Base-by-base conservation (phyloP, 2,113 vertebrate species). In the Eulacestoma nigropectus region DNA sequence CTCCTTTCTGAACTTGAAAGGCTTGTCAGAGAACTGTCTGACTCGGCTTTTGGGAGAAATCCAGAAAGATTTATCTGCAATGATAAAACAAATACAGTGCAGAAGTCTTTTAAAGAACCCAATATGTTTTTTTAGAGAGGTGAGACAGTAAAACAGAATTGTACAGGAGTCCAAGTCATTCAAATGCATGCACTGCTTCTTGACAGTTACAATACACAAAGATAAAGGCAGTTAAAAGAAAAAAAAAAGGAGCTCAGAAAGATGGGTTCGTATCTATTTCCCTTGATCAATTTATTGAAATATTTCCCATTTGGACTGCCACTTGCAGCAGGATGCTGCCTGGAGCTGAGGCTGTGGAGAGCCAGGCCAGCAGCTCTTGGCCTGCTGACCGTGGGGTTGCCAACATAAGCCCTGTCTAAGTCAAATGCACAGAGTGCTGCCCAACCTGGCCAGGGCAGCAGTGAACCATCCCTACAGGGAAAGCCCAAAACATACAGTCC, bases 21-120 rank as follows among this genome's bases (percentile, higher is more conserved):
- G 95, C 98, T 99, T 65, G 98, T 99, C 30, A 98, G 96, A 72
- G 96, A 97, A 63, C 87, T 96, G 87, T 99, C 98, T 42, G 98
- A 98, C 44, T 98, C 98, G 37, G 97, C 97, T 86, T 99, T 99
- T 63, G 99, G 99, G 90, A 99, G 96, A 95, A 99, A 99, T 74
- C 99, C 99, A 79, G 98, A 98, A 59, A 99, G 97, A 94, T 84
- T 67, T 89, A 99, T 98, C 99, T 99, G 95, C 46, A 97, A 89
- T 46, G 25, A 92, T 86, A 96, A 29, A 65, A 95, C 32, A 97
- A 90, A 78, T 8, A 72, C 30, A 83, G 14, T 17, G 35, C 23
- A 75, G 35, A 79, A 50, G n/a, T 47, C n/a, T 85, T 89, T 62
- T 7, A 68, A 55, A 94, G 32, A 85, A 76, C 13, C 9, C 29